A percentile compares a stretch with the other conserved stretches of the same genome.
These are phyloP conservation scores for Tapirus terrestris DNA, from an alignment of 2,113 vertebrate species.

Conservation along the genomic window DNA sequence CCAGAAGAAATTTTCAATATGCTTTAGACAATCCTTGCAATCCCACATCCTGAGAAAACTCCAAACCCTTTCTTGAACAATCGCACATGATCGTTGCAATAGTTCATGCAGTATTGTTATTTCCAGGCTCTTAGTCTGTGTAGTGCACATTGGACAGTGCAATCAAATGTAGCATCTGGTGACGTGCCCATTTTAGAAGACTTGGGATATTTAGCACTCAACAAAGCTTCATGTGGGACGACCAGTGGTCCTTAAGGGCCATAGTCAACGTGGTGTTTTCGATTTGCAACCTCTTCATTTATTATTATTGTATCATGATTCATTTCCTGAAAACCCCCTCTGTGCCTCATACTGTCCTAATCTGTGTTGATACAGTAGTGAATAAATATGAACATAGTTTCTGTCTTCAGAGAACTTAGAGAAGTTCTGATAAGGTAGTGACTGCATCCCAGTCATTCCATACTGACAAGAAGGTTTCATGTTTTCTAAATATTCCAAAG, in stretches of 20 bases:
- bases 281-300: background rate
- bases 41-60: background rate
- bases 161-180: background rate
- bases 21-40: background rate
- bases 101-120: background rate
- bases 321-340: background rate
- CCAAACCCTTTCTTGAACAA: background rate
- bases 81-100: background rate
- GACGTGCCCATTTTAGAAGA: background rate
- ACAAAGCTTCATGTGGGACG: background rate
- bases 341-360: background rate
- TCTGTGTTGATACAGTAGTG: background rate
- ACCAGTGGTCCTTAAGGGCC: background rate
- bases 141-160: background rate
- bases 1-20: constrained; percentile 26
- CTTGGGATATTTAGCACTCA: background rate
- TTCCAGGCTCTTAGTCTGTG: background rate
- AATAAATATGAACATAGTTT: background rate
- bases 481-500: background rate
- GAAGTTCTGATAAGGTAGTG: background rate
- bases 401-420: background rate
- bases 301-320: background rate
- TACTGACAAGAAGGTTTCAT: background rate
- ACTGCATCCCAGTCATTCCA: background rate
- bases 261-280: background rate